Base-by-base conservation (phyloP, 1,140 invertebrate species). In the Drosophila pseudoananassae region DNA sequence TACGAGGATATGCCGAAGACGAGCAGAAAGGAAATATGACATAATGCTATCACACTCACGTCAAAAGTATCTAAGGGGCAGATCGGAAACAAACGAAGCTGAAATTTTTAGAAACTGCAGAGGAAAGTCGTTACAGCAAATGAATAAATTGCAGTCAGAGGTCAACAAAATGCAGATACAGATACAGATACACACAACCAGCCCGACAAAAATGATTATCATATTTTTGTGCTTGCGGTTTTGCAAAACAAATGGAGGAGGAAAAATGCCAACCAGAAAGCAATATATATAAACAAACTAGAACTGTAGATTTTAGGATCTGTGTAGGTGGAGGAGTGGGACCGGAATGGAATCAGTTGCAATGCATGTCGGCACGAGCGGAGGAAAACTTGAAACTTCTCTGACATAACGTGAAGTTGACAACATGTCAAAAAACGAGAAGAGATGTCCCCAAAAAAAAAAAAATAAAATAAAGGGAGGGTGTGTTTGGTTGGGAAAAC, bases 381-480 rank as follows among this genome's bases (percentile, higher is more conserved):
- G 51, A 49, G 51, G 85, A 76, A 85, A 84, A 49, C 79, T 76
- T 87, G 82, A 76, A 85, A 81, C 71, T 75, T 87, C 82, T 76
- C 84, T 82, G 82, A 85, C 82, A 76, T 85, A 80, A 85, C 81
- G 82, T 85, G 82, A 81, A 85, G 81, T 81, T 85, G 82, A 85
- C 82, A 85, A 85, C 82, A 85, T 85, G 78, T 85, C 82, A 85
- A 68, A 85, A 85, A 78, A 76, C 63, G 81, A 85, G 78, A 78
- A 85, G 87, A 85, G 82, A 87, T 85, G 87, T 79, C 72, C 63
- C 76, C 73, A 75, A 74, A 81, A 65, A 74, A 81, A 65, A n/a
- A n/a, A n/a, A n/a, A n/a, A n/a, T n/a, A n/a, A n/a, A n/a, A n/a
- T n/a, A n/a, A n/a, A n/a, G n/a, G 40, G n/a, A 5, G 43, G 31